Evolutionary conservation across 2,888 invertebrate species (phyloP), one percentile per base, ranked within the genome.

Genomic region (Drosophila multiciliata): DNA sequence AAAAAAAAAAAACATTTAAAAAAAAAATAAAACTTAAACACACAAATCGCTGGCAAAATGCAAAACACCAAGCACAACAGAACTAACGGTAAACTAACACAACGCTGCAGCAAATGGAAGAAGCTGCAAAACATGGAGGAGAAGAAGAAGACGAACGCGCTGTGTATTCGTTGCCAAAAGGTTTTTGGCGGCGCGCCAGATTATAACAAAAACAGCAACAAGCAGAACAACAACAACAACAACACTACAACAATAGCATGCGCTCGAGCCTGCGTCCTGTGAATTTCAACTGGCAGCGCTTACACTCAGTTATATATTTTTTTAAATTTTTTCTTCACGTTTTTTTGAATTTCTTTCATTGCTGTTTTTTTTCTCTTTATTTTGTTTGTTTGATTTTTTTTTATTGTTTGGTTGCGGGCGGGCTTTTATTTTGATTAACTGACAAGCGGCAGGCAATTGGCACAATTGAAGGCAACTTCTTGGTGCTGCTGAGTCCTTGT

Each of bases 341-440:
- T 72, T 69, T 73, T 32, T 60, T 68, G 55, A 64, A 57, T 42
- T 83, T 67, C 3, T 12, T 57, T 66, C 26, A 38, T 53, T 23
- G 7, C 3, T 17, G 32, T 15, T 71, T 59, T 73, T 63, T 65
- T 69, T 53, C 58, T 69, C 33, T 74, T 62, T 29, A 29, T 29
- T 29, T 29, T 29, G 29, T 29, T 29, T 29, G 29, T 29, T 50
- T 9, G 29, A 17, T 26, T n/a, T 54, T 36, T 35, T 32, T 38
- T 26, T 62, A 61, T 73, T 67, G 58, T 61, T 66, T 71, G 29
- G 61, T 26, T 42, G 26, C 52, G 55, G 70, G 59, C 38, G 66
- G 87, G 85, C 89, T 86, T 87, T 89, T 89, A 89, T 82, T 86
- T 89, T 89, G 89, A 89, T 86, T 87, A 86, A 89, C 85, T 87